phyloP scores from a whole-genome alignment of 2,113 vertebrate genomes.

The Origma solitaria region DNA sequence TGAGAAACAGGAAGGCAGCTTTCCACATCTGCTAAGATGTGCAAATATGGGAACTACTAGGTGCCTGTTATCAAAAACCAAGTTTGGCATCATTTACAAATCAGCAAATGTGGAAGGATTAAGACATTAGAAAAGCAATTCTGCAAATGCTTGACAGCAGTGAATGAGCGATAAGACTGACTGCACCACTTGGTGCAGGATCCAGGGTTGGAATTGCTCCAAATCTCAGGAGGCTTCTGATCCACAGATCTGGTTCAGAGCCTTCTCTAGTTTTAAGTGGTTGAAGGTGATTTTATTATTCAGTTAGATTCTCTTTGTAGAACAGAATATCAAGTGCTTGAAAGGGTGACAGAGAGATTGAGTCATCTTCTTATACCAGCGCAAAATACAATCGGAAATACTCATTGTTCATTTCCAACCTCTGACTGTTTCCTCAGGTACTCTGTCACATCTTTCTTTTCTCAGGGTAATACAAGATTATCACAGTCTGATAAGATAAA shows the following conservation, averaged over 20 bases:
- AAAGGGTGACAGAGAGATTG: background rate
- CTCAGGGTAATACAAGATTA: background rate
- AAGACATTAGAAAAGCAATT: slow-evolving; percentile 26
- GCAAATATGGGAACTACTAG: slow-evolving; percentile 24
- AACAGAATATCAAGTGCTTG: background rate
- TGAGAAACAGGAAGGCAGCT: slow-evolving; percentile 23
- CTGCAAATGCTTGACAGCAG: slow-evolving; percentile 36
- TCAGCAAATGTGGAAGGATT: slow-evolving; percentile 39
- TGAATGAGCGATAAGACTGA: background rate
- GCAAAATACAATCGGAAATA: background rate
- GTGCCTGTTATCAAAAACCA: slow-evolving; percentile 47
- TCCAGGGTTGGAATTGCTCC: background rate
- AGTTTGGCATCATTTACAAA: slow-evolving; percentile 55
- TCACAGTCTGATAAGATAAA: background rate
- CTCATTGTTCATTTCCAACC: background rate
- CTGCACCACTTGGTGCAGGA: background rate
- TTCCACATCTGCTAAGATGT: slow-evolving; percentile 35
- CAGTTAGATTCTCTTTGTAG: background rate
- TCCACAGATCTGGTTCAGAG: background rate
- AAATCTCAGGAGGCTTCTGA: background rate
- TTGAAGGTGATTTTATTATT: background rate
- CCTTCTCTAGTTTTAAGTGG: background rate
- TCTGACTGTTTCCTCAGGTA: background rate
- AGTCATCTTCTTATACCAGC: background rate
- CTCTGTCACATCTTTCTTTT: background rate